A percentile compares a stretch with the other conserved stretches of the same genome.
Evolutionary conservation across 1,140 invertebrate genomes (phyloP).

Genomic region (Argopecten irradians): DNA sequence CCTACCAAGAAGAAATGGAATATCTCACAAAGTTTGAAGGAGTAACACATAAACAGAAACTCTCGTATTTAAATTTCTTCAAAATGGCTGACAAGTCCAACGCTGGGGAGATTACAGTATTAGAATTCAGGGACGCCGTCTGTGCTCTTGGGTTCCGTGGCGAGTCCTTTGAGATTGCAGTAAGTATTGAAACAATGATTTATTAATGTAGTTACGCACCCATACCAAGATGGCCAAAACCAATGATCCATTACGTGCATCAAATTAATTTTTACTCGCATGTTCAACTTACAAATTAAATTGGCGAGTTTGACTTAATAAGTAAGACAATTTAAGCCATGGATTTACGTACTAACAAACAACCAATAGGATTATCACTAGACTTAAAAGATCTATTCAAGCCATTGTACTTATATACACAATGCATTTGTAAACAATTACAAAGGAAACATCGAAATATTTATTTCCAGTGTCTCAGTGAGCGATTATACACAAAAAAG

Average conservation of each 20-base stretch:
- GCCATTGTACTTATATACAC: not conserved
- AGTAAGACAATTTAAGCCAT: not conserved
- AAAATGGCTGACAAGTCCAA: not conserved
- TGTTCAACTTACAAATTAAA: not conserved
- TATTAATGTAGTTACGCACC: not conserved
- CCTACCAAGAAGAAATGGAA: not conserved
- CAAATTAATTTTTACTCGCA: not conserved
- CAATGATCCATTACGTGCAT: not conserved
- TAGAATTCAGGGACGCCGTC: not conserved
- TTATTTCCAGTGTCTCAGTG: not conserved
- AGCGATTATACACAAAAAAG: not conserved
- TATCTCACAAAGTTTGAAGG: not conserved
- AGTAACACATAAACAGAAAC: not conserved
- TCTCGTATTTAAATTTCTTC: not conserved
- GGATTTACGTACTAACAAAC: not conserved
- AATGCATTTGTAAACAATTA: not conserved
- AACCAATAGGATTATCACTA: not conserved
- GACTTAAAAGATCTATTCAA: not conserved
- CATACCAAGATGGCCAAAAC: not conserved
- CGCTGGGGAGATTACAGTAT: not conserved
- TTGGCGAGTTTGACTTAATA: not conserved
- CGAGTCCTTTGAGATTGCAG: not conserved
- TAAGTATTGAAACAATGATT: not conserved
- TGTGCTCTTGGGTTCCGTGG: not conserved
- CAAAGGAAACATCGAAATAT: not conserved